phyloP scores from a whole-genome alignment of 2,797 vertebrate genomes.

The Gallinago solitaria region DNA sequence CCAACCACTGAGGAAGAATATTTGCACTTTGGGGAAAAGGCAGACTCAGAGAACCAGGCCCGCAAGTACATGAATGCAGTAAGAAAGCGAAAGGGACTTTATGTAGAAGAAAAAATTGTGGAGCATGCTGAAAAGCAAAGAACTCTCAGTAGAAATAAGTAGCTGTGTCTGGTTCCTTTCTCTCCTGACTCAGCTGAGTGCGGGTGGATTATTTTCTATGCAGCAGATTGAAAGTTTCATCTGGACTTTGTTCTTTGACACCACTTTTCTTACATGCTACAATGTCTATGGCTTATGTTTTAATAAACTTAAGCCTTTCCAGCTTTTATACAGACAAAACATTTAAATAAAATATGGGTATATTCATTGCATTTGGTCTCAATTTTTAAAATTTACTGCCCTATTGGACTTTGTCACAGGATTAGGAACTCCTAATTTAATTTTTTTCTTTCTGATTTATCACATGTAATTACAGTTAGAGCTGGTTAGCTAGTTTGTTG shows the following conservation, averaged over 20 bases:
- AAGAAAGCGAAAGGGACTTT: conserved; percentile 92
- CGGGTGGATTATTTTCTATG: not conserved
- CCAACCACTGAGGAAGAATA: conserved; percentile 98
- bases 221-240: conserved; percentile 6
- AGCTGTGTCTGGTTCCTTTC: conserved; percentile 15
- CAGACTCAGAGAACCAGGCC: conserved; percentile 91
- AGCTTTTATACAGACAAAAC: conserved; percentile 37
- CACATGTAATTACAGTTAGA: not conserved
- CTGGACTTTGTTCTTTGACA: not conserved
- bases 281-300: conserved; percentile 17
- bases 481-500: not conserved
- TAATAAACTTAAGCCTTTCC: conserved; percentile 41
- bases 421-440: not conserved
- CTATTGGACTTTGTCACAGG: not conserved
- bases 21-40: conserved; percentile 96
- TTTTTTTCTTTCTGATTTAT: conserved; percentile 3
- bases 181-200: not conserved
- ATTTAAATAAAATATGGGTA: not conserved
- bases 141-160: conserved; percentile 94
- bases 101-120: conserved; percentile 94
- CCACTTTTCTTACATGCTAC: not conserved
- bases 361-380: not conserved
- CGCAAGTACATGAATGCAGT: conserved; percentile 94
- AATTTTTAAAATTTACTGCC: not conserved
- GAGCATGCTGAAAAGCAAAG: conserved; percentile 96